A percentile compares a stretch with the other conserved stretches of the same genome.
These are phyloP conservation scores for Eleutherodactylus coqui DNA, from an alignment of 2,797 vertebrate genomes.

Conservation along the genomic window DNA sequence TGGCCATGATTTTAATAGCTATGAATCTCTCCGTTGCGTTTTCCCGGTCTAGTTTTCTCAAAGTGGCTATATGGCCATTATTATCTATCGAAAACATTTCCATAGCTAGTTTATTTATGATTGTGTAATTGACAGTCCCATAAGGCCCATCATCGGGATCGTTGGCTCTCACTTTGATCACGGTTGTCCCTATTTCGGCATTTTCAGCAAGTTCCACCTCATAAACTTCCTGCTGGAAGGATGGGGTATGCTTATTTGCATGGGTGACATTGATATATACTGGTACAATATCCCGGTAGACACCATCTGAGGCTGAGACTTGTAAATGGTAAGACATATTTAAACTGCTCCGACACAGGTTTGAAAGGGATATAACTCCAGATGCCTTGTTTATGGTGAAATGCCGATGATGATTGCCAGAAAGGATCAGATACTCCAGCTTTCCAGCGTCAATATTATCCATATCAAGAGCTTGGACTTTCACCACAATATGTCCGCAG, in stretches of 20 bases:
- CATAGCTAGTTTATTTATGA: slow-evolving; percentile 93
- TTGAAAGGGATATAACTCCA: slow-evolving; percentile 92
- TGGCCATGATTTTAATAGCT: slow-evolving; percentile 96
- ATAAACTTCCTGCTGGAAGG: slow-evolving; percentile 88
- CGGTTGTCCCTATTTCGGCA: slow-evolving; percentile 89
- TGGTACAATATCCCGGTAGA: slow-evolving; percentile 91
- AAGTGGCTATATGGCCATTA: slow-evolving; percentile 86
- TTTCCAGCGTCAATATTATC: slow-evolving; percentile 81
- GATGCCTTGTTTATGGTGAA: slow-evolving; percentile 93
- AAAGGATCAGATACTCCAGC: slow-evolving; percentile 91
- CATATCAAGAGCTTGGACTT: slow-evolving; percentile 93
- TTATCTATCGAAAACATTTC: slow-evolving; percentile 90
- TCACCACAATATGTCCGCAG: slow-evolving; percentile 92
- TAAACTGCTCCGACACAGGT: slow-evolving; percentile 88
- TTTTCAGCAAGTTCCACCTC: slow-evolving; percentile 96
- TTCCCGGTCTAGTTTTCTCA: slow-evolving; percentile 91
- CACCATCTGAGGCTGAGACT: slow-evolving; percentile 93
- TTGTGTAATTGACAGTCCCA: slow-evolving; percentile 93
- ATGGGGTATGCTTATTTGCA: slow-evolving; percentile 89
- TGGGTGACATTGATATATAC: slow-evolving; percentile 94
- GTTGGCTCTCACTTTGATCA: slow-evolving; percentile 89
- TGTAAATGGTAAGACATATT: slow-evolving; percentile 88
- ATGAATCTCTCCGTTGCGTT: slow-evolving; percentile 92
- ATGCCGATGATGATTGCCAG: slow-evolving; percentile 90
- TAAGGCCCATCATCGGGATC: slow-evolving; percentile 92